Evolutionary conservation across 2,797 vertebrate genomes (phyloP), one percentile per base, ranked within the genome.

Genomic region (Acanthis flammea): DNA sequence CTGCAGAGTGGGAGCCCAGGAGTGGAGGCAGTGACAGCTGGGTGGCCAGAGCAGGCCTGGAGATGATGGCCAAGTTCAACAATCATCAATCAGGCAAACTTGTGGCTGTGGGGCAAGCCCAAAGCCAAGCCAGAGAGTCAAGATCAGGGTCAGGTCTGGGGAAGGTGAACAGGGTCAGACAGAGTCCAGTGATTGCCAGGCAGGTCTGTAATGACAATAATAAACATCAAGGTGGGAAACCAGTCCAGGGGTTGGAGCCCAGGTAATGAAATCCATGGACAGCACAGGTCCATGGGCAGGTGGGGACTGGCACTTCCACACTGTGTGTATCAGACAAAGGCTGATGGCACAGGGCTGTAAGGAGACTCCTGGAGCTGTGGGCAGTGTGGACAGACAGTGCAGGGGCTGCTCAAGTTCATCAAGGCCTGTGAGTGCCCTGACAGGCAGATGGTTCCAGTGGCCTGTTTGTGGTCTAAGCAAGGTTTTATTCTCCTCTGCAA

Each of bases 291-390:
- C 44, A 7, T 31, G 65, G 55, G 3, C 51, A 50, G 55, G 24
- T 50, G n/a, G 45, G 48, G 35, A 22, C 25, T 31, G 53, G 28
- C 31, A 21, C 28, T 68, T 48, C 42, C 6, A 6, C 0, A 0
- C 6, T 31, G 14, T 7, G 17, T 7, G 17, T 66, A 4, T 53
- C 41, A 72, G 58, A 51, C 31, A 22, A 19, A 51, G 63, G 28
- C n/a, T 55, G 60, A 10, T n/a, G 74, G 67, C 17, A 8, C 35
- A 45, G 72, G 42, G 79, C 65, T 79, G 11, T 14, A 6, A 19
- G 19, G 61, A 66, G 55, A 31, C 25, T 42, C 18, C 8, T 19
- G 51, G 33, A 31, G 28, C 25, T 4, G 3, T 33, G 75, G 42
- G 31, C 50, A 78, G 13, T 23, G 19, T 30, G 42, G 16, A 6